phyloP scores from a whole-genome alignment of 2,113 vertebrate species.

The Ovis canadensis region DNA sequence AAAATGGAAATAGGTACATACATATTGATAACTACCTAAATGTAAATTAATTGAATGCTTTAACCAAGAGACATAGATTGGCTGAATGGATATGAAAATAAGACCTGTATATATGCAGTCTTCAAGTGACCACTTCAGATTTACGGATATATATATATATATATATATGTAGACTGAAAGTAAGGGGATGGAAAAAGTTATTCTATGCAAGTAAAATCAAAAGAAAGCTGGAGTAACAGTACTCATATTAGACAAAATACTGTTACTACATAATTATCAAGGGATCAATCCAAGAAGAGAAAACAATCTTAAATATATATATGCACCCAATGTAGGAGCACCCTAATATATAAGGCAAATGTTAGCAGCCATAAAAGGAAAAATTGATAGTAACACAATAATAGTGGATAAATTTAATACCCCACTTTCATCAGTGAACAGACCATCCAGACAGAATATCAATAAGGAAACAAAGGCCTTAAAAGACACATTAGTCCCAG shows the following conservation, averaged over 20 bases:
- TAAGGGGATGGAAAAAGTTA: not conserved
- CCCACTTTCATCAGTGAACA: not conserved
- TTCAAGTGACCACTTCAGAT: not conserved
- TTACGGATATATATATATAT: not conserved
- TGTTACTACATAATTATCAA: not conserved
- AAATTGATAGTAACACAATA: not conserved
- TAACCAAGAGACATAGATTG: not conserved
- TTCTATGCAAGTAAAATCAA: not conserved
- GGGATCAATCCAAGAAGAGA: not conserved
- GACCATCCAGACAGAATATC: not conserved
- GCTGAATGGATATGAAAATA: not conserved
- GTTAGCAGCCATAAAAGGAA: not conserved
- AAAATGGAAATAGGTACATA: not conserved
- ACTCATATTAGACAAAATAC: not conserved
- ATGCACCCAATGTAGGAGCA: not conserved
- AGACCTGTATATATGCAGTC: not conserved
- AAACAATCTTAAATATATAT: not conserved
- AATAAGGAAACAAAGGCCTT: not conserved
- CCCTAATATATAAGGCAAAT: not conserved
- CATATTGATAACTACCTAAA: not conserved
- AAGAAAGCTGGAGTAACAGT: not conserved
- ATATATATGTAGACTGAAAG: not conserved
- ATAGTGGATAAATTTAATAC: not conserved
- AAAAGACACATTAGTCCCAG: not conserved
- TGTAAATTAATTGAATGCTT: not conserved